Evolutionary conservation across 1,140 invertebrate species (phyloP).

Genomic region (Rhysida immarginata): DNA sequence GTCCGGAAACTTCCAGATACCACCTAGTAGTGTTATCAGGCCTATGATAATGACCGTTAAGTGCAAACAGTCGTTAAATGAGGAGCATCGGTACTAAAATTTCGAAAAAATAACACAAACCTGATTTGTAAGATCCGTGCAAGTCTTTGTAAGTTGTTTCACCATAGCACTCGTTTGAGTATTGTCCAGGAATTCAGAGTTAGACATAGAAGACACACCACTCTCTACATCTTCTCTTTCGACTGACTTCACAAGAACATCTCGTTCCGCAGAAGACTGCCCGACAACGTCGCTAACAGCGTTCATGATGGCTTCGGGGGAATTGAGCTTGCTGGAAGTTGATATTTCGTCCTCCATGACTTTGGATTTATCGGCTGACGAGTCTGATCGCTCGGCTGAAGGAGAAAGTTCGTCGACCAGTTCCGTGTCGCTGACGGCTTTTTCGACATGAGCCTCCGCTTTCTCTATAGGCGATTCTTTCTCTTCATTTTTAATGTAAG

Average conservation of each 20-base stretch:
- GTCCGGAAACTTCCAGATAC: neutral
- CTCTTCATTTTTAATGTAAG: neutral
- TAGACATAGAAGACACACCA: too few relatives aligned
- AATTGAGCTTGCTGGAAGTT: neutral
- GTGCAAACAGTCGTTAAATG: too few relatives aligned
- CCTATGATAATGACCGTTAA: too few relatives aligned
- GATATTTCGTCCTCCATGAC: neutral
- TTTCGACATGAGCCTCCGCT: neutral
- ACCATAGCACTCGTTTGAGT: neutral
- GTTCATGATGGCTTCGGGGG: neutral
- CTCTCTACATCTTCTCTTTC: neutral
- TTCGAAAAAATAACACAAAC: neutral
- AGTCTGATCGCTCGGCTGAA: too few relatives aligned
- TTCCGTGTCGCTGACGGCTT: neutral
- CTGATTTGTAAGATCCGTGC: neutral
- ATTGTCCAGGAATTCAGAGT: neutral
- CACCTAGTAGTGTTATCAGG: neutral
- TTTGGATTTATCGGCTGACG: too few relatives aligned
- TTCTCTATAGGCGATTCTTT: neutral
- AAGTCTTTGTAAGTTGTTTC: neutral
- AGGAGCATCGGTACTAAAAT: neutral
- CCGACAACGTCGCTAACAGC: neutral
- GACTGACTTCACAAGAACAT: neutral
- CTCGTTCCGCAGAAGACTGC: neutral
- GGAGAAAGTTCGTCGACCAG: neutral